Evolutionary conservation across 2,888 invertebrate genomes (phyloP).

Genomic region (Chrysomela aeneicollis): DNA sequence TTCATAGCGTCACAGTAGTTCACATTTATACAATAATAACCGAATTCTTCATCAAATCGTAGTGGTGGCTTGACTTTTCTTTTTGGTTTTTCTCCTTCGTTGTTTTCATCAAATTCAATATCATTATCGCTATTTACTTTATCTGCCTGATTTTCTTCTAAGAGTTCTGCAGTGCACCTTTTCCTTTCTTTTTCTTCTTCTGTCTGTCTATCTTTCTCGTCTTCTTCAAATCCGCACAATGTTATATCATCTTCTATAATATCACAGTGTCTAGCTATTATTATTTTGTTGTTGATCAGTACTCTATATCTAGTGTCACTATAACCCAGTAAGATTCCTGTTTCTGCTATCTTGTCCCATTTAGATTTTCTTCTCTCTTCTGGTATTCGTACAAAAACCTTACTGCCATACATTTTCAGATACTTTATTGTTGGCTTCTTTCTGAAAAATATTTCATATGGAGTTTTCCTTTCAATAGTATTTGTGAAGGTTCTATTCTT

Average conservation of each 20-base stretch:
- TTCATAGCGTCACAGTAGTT: background rate
- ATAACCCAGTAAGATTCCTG: slow-evolving; percentile 8
- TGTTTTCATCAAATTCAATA: background rate
- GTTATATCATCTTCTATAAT: slow-evolving; percentile 13
- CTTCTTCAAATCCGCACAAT: background rate
- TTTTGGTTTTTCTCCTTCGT: background rate
- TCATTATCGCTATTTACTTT: background rate
- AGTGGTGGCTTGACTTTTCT: slow-evolving; percentile 4
- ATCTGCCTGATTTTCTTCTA: too few species aligned
- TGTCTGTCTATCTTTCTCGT: background rate
- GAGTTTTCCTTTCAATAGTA: slow-evolving; percentile 20
- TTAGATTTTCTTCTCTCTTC: slow-evolving; percentile 6
- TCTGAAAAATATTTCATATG: slow-evolving; percentile 23
- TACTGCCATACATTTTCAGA: slow-evolving; percentile 16
- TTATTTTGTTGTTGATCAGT: slow-evolving; percentile 10
- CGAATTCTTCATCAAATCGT: slow-evolving; percentile 12
- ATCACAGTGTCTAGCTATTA: slow-evolving; percentile 13
- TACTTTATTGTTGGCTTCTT: slow-evolving; percentile 17
- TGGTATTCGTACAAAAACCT: slow-evolving; percentile 7
- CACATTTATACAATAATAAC: slow-evolving; percentile 11
- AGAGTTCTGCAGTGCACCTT: background rate
- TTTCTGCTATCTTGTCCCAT: slow-evolving; percentile 12
- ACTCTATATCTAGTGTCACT: slow-evolving; percentile 6
- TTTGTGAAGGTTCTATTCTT: slow-evolving; percentile 16
- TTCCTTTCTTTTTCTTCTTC: slow-evolving; percentile 1